These are phyloP conservation scores for Geodia barretti DNA, from an alignment of 37 sponge, comb jelly and placozoan genomes.

Conservation along the genomic window DNA sequence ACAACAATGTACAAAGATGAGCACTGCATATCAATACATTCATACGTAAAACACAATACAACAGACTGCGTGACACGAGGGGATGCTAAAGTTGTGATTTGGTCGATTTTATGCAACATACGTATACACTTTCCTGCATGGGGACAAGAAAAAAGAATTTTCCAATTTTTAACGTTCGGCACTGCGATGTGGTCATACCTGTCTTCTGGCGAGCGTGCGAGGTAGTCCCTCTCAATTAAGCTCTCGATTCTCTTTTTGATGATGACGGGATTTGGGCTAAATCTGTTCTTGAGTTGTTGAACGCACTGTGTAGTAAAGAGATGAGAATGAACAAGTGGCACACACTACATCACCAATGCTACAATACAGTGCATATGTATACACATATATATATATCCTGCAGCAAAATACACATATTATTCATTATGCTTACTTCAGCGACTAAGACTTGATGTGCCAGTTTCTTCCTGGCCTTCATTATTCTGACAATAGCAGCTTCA, in stretches of 20 bases:
- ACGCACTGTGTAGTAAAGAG: slow-evolving; percentile 84
- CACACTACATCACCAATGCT: neutral
- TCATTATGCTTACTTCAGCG: slow-evolving; percentile 68
- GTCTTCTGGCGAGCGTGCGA: slow-evolving; percentile 90
- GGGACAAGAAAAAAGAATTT: slow-evolving; percentile 1
- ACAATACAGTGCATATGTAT: neutral
- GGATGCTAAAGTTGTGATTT: neutral
- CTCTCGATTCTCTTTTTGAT: slow-evolving; percentile 99
- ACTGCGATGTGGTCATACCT: slow-evolving; percentile 32
- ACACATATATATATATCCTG: neutral
- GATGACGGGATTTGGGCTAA: slow-evolving; percentile 88
- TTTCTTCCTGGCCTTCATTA: slow-evolving; percentile 98
- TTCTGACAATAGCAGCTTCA: slow-evolving; percentile 98
- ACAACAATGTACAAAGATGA: slow-evolving; percentile 5
- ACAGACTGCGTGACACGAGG: neutral
- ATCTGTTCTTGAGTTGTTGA: slow-evolving; percentile 89
- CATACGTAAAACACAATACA: neutral
- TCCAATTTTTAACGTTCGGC: neutral
- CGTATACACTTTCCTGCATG: slow-evolving; percentile 88
- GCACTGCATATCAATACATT: neutral
- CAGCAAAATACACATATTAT: no score
- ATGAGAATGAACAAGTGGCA: neutral
- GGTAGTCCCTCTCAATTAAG: slow-evolving; percentile 96
- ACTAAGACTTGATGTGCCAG: slow-evolving; percentile 82
- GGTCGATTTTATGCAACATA: slow-evolving; percentile 81